phyloP scores from a whole-genome alignment of 2,888 invertebrate genomes.

The Lithophane ornitopus region DNA sequence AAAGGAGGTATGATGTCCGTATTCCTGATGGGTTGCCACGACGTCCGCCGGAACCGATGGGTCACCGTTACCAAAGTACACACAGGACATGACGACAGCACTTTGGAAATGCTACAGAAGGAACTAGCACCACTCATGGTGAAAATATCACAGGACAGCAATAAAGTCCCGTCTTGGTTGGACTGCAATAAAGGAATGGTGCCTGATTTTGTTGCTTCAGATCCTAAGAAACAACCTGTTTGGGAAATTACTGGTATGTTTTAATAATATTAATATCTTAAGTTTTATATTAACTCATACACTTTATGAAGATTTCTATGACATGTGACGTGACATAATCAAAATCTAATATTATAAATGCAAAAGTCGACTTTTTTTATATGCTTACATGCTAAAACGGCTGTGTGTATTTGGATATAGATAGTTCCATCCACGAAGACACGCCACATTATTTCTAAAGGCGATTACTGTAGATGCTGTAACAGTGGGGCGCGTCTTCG shows the following conservation, averaged over 20 bases:
- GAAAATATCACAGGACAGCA: conserved; percentile 94
- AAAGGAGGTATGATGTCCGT: conserved; percentile 98
- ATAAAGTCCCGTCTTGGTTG: conserved; percentile 95
- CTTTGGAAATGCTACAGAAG: conserved; percentile 94
- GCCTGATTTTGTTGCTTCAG: conserved; percentile 96
- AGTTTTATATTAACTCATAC: too few relatives aligned
- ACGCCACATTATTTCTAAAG: too few relatives aligned
- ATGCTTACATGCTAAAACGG: too few relatives aligned
- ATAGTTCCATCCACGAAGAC: too few relatives aligned
- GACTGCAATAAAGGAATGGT: conserved; percentile 95
- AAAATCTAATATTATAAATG: too few relatives aligned
- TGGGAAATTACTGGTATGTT: conserved; percentile 97
- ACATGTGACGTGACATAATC: too few relatives aligned
- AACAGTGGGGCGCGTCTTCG: too few relatives aligned
- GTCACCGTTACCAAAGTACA: conserved; percentile 98
- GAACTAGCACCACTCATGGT: conserved; percentile 92
- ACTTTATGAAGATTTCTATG: too few relatives aligned
- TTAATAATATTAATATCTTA: too few relatives aligned
- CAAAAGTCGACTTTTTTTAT: too few relatives aligned
- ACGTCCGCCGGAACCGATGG: conserved; percentile 92
- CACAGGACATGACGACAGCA: conserved; percentile 96
- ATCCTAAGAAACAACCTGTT: conserved; percentile 96
- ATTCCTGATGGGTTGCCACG: conserved; percentile 97
- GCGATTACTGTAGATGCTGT: too few relatives aligned
- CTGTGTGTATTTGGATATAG: too few relatives aligned